phyloP scores from a whole-genome alignment of 2,888 invertebrate genomes.

The Rhamnusium bicolor region DNA sequence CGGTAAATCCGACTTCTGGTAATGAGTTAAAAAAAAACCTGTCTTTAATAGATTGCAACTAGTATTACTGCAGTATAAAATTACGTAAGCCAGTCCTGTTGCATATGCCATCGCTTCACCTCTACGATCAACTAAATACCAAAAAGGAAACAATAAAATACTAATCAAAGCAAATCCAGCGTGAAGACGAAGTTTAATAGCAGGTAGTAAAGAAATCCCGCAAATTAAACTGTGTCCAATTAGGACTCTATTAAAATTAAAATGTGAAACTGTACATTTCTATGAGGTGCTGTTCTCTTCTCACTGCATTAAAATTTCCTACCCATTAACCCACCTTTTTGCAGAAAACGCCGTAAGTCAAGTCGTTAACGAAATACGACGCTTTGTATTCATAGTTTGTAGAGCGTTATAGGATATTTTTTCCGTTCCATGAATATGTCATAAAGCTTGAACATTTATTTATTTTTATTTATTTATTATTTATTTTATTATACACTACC shows the following conservation, averaged over 20 bases:
- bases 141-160: background rate
- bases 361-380: too few relatives aligned
- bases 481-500: too few relatives aligned
- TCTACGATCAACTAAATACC: background rate
- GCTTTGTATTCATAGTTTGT: too few relatives aligned
- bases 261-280: background rate
- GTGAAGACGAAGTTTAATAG: background rate
- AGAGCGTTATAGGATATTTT: too few relatives aligned
- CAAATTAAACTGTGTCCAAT: background rate
- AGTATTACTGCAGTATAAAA: too few relatives aligned
- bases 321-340: background rate
- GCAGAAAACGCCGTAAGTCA: background rate
- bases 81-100: background rate
- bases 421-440: too few relatives aligned
- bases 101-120: background rate
- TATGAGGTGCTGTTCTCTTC: too few relatives aligned
- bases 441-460: too few relatives aligned
- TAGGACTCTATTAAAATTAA: background rate
- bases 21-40: too few relatives aligned
- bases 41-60: too few relatives aligned
- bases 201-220: background rate
- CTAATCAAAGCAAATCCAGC: background rate
- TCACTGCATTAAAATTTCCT: background rate
- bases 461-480: too few relatives aligned
- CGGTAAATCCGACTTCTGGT: too few relatives aligned